Percentiles rank a stretch among this genome's conserved stretches.
phyloP scores from a whole-genome alignment of 2,113 vertebrate genomes.

The Pavo muticus region DNA sequence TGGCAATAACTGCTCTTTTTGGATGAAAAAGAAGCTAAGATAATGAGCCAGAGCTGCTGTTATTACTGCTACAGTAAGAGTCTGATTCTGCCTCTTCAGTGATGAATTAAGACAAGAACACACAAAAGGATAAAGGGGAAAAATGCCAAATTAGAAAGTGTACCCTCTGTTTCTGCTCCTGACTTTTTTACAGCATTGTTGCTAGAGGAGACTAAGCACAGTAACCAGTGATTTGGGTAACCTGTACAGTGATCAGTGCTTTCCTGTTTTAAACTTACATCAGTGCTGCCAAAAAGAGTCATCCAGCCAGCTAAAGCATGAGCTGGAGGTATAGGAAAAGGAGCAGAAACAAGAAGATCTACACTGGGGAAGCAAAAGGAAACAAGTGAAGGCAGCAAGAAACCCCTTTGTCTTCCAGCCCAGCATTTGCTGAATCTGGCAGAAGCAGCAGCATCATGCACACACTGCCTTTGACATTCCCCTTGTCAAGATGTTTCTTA shows the following conservation, averaged over 20 bases:
- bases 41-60: background rate
- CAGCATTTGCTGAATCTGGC: background rate
- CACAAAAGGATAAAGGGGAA: background rate
- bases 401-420: background rate
- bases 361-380: background rate
- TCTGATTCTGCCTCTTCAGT: background rate
- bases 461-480: fast-evolving
- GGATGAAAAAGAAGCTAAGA: background rate
- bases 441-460: background rate
- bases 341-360: background rate
- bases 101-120: background rate
- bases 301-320: background rate
- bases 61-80: background rate
- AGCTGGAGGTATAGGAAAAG: background rate
- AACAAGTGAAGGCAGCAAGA: fast-evolving
- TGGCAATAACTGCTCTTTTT: background rate
- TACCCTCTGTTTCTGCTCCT: background rate
- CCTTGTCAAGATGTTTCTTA: background rate
- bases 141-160: background rate
- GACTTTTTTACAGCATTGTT: background rate
- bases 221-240: background rate
- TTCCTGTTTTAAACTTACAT: background rate
- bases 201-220: background rate
- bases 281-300: background rate
- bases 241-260: background rate